phyloP scores from a whole-genome alignment of 2,797 vertebrate genomes.

The Trachurus trachurus region DNA sequence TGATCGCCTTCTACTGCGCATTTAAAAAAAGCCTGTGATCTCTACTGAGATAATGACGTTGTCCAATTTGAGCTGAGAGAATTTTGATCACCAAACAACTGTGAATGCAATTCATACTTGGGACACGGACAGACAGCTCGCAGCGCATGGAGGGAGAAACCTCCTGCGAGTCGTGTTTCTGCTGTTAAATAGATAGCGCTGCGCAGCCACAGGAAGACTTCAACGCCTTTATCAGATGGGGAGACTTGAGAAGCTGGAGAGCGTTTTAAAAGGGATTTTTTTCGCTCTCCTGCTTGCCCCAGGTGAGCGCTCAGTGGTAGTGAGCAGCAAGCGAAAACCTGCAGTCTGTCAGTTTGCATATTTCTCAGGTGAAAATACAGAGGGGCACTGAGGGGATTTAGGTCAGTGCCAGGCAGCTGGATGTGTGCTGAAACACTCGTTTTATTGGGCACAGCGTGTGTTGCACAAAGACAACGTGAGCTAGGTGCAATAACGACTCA shows the following conservation, averaged over 20 bases:
- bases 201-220: constrained; percentile 48
- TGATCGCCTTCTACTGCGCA: constrained; percentile 13
- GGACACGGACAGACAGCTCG: not conserved
- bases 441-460: not conserved
- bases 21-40: constrained; percentile 1
- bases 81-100: constrained; percentile 21
- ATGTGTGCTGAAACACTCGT: not conserved
- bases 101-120: not conserved
- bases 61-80: not conserved
- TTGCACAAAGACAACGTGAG: constrained; percentile 1
- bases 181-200: constrained; percentile 12
- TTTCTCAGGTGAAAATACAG: constrained; percentile 51
- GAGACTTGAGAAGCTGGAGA: constrained; percentile 40
- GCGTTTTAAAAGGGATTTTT: constrained; percentile 35
- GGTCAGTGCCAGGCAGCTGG: constrained; percentile 29
- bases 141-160: constrained; percentile 12
- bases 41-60: constrained; percentile 7
- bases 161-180: constrained; percentile 27
- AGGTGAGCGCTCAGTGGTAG: constrained; percentile 49
- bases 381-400: constrained; percentile 20
- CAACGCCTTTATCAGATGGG: constrained; percentile 32
- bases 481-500: not conserved
- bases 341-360: constrained; percentile 66
- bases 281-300: constrained; percentile 43
- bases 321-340: constrained; percentile 73